These are phyloP conservation scores for Elgaria multicarinata DNA, from an alignment of 2,113 vertebrate genomes.

Conservation along the genomic window DNA sequence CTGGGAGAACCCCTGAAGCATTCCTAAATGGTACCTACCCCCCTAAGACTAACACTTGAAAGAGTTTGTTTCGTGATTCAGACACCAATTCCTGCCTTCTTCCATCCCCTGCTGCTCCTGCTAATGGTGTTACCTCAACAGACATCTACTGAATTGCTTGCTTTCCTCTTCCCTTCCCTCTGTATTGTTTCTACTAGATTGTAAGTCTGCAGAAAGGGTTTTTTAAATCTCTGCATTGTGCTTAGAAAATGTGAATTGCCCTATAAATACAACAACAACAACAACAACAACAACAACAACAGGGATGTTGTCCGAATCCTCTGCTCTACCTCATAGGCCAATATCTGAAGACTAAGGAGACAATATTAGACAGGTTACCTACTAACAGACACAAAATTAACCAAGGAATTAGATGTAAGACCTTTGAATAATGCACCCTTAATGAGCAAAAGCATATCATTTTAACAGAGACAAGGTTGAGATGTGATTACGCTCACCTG, in stretches of 20 bases:
- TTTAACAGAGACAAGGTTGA: neutral
- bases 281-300: neutral
- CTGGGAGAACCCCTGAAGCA: too few relatives aligned
- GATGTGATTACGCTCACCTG: neutral
- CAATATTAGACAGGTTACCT: neutral
- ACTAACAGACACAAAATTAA: constrained; percentile 4
- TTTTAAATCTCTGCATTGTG: neutral
- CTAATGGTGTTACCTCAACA: neutral
- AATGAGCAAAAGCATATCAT: neutral
- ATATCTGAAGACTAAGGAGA: neutral
- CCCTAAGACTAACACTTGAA: too few relatives aligned
- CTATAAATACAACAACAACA: neutral
- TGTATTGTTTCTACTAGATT: neutral
- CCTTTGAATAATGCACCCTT: neutral
- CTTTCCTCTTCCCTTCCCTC: neutral
- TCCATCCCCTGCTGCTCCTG: too few relatives aligned
- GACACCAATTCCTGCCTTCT: too few relatives aligned
- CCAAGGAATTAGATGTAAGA: neutral
- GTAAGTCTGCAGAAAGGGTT: neutral
- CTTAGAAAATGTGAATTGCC: neutral
- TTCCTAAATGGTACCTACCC: too few relatives aligned
- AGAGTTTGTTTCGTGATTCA: too few relatives aligned
- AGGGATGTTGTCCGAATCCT: too few relatives aligned
- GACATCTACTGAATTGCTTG: too few relatives aligned
- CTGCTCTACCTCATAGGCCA: neutral